Conservation (phyloP, 2,113 vertebrate species). For the Ptilorrhoa leucosticta region DNA sequence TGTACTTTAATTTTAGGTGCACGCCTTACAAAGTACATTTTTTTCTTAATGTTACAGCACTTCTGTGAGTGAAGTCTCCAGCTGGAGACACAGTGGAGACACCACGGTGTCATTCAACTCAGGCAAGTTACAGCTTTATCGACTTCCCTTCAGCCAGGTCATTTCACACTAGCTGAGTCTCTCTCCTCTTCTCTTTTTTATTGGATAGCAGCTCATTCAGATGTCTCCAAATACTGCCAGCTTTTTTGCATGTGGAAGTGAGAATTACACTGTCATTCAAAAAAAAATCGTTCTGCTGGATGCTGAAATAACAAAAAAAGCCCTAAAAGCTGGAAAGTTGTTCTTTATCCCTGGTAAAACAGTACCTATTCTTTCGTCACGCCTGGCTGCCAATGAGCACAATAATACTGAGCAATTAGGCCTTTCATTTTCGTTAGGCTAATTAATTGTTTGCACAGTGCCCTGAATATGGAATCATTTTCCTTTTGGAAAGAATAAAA, state of each 20-base stretch:
- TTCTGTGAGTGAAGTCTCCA: neutral
- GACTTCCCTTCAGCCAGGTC: neutral
- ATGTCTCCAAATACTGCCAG: slow-evolving; percentile 3
- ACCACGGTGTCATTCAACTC: neutral
- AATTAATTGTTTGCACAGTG: slow-evolving; percentile 63
- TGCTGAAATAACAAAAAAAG: neutral
- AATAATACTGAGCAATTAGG: slow-evolving; percentile 39
- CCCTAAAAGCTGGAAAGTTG: neutral
- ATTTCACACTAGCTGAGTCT: slow-evolving; percentile 24
- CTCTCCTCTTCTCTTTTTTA: neutral
- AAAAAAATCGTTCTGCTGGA: neutral
- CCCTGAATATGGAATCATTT: slow-evolving; percentile 26
- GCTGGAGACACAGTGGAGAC: neutral
- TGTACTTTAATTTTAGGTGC: neutral
- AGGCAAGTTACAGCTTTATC: neutral
- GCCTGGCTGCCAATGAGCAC: neutral
- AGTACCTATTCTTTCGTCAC: slow-evolving; percentile 4
- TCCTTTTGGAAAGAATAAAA: slow-evolving; percentile 36
- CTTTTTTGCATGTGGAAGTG: slow-evolving; percentile 7
- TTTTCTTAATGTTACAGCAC: neutral
- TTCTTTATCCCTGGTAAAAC: neutral
- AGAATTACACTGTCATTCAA: neutral
- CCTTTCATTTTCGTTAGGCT: slow-evolving; percentile 54
- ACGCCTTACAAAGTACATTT: neutral
- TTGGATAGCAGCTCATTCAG: neutral